Base-by-base conservation (phyloP, 2,888 invertebrate genomes). In the Neoascia interrupta region DNA sequence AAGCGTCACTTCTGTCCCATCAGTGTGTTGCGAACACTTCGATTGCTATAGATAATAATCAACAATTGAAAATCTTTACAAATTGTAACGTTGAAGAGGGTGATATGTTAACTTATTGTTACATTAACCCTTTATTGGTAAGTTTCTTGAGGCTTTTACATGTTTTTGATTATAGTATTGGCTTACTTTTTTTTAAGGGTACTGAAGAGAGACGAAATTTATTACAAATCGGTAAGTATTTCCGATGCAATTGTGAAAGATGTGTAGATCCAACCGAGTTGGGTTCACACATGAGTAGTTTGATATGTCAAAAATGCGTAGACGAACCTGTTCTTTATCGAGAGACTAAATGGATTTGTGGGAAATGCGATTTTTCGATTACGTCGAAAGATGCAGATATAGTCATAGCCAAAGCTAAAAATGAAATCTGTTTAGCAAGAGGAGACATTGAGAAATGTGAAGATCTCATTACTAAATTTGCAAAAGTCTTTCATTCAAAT, bases 11-110 rank as follows among this genome's bases (percentile, higher is more conserved):
- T 5, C 90, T 95, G 89, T 91, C 94, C 0, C 95, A 96, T 84
- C 92, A 93, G 83, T 96, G 96, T 84, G 86, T 91, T 16, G 91
- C 91, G 13, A 95, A 95, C 85, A 92, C 94, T 0, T 92, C 93
- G 83, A 90, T 95, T 76, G 91, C 94, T 0, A 92, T 95, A 10
- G 93, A 93, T 84, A 92, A 93, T 79, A 89, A 91, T 81, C 92
- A 92, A 84, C 85, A 90, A 61, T 90, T 96, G 83, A 92, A 92
- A 5, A 90, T 95, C 11, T 92, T 92, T 82, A 93, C 94, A 0
- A 92, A 92, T 82, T 87, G 89, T 0, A 89, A 91, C 60, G 93
- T 95, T 36, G 87, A 90, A 70, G 88, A 91, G 70, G 92, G 92
- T 1, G 91, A 91, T 10, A 86, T 90, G 0, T 91, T 95, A 83